Evolutionary conservation across 2,113 vertebrate genomes (phyloP).

Genomic region (Stegastes partitus): DNA sequence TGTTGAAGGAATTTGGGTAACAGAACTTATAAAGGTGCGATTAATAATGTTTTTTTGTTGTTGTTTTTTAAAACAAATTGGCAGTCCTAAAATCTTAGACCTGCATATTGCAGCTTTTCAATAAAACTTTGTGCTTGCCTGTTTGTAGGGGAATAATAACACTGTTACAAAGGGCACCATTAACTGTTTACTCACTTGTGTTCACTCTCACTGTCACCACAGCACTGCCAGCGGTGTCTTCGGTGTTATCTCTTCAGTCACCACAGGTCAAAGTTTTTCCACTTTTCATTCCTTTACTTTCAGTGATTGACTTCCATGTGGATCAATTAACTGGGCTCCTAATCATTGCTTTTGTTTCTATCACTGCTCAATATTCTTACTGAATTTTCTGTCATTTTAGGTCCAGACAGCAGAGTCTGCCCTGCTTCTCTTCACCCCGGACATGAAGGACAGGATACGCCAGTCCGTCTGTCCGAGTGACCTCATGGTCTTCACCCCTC

Average conservation of each 20-base stretch:
- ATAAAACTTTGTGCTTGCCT: not conserved
- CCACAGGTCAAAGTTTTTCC: conserved; percentile 68
- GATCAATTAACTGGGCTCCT: not conserved
- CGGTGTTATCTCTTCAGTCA: conserved; percentile 51
- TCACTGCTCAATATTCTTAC: not conserved
- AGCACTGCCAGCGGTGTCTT: conserved; percentile 60
- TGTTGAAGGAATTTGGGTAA: no score
- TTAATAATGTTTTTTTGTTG: no score
- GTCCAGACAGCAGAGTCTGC: conserved; percentile 53
- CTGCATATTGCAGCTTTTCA: conserved; percentile 1
- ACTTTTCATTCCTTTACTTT: not conserved
- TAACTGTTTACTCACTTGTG: conserved; percentile 23
- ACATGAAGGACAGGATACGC: conserved; percentile 73
- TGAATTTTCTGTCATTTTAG: conserved; percentile 18
- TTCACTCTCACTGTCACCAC: conserved; percentile 46
- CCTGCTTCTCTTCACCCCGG: conserved; percentile 81
- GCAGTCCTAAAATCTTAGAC: not conserved
- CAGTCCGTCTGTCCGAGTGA: conserved; percentile 80
- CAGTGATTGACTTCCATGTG: not conserved
- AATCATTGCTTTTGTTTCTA: not conserved
- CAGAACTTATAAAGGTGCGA: no score
- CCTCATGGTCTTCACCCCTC: conserved; percentile 84
- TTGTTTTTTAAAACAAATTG: no score
- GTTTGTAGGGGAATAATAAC: not conserved
- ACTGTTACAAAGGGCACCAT: not conserved